Percentiles rank a stretch among this genome's conserved stretches.
Evolutionary conservation across 2,797 vertebrate genomes (phyloP).

Genomic region (Lutjanus argentimaculatus): DNA sequence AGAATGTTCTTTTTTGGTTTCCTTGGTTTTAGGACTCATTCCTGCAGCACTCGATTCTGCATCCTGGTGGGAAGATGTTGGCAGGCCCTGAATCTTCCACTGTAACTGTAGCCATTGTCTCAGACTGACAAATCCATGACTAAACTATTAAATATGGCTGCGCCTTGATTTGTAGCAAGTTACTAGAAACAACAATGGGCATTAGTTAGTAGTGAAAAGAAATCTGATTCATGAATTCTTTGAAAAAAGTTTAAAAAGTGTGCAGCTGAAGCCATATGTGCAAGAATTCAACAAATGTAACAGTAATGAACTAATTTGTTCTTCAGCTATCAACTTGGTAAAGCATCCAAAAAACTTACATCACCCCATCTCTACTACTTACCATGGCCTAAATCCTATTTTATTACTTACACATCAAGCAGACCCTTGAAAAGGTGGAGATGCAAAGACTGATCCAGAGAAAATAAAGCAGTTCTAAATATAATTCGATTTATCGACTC

Average conservation of each 20-base stretch:
- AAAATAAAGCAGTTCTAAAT: constrained; percentile 49
- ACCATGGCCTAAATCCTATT: constrained; percentile 23
- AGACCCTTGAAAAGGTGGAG: constrained; percentile 26
- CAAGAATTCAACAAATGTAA: constrained; percentile 57
- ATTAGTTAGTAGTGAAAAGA: background rate
- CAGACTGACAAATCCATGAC: background rate
- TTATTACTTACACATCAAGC: constrained; percentile 23
- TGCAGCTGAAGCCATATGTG: constrained; percentile 48
- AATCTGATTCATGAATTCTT: background rate
- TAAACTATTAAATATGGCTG: constrained; percentile 37
- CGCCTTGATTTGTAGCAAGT: constrained; percentile 4
- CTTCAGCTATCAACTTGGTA: constrained; percentile 49
- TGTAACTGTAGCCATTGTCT: constrained; percentile 11
- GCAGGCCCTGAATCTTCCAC: background rate
- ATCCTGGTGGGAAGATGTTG: background rate
- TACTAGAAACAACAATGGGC: background rate
- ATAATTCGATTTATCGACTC: constrained; percentile 34
- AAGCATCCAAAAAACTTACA: constrained; percentile 32
- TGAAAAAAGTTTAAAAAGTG: constrained; percentile 16
- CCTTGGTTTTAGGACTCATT: too few species aligned
- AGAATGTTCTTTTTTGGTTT: too few species aligned
- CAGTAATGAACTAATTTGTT: constrained; percentile 65
- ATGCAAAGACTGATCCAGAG: constrained; percentile 35
- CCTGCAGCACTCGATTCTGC: too few species aligned
- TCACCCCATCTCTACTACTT: background rate